Percentiles rank a stretch among this genome's conserved stretches.
These are phyloP conservation scores for Panopea generosa DNA, from an alignment of 2,888 invertebrate species.

Conservation along the genomic window DNA sequence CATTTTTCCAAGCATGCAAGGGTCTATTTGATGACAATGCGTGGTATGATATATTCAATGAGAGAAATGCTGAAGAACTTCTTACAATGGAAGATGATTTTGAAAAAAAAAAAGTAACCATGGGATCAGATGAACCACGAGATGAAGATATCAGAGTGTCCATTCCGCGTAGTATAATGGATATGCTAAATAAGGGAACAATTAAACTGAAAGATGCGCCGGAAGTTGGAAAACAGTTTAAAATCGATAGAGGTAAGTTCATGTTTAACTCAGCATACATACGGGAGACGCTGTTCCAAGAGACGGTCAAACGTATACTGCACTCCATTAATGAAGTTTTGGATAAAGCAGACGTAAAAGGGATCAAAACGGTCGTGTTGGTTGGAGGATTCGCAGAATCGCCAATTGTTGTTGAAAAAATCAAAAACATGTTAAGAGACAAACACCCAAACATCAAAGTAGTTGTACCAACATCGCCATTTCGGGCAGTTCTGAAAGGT, in stretches of 20 bases:
- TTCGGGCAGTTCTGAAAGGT: constrained; percentile 43
- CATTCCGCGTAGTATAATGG: constrained; percentile 17
- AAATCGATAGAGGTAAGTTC: constrained; percentile 14
- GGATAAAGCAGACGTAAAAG: background rate
- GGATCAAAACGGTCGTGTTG: constrained; percentile 29
- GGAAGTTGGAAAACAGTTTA: constrained; percentile 1
- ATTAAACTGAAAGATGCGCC: constrained; percentile 15
- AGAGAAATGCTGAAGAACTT: constrained; percentile 23
- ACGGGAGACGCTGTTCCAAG: constrained; percentile 28
- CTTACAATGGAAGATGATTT: constrained; percentile 51
- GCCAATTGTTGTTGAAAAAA: constrained; percentile 33
- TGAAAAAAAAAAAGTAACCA: constrained; percentile 43
- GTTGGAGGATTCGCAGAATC: constrained; percentile 58
- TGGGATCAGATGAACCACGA: constrained; percentile 19
- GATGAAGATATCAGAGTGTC: constrained; percentile 26
- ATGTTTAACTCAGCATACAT: constrained; percentile 31
- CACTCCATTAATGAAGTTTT: constrained; percentile 23
- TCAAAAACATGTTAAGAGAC: constrained; percentile 21
- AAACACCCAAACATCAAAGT: constrained; percentile 22
- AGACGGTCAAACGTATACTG: constrained; percentile 19
- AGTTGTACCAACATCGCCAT: constrained; percentile 45
- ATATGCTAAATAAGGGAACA: constrained; percentile 2
- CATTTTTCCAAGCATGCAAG: constrained; percentile 41
- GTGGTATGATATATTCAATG: constrained; percentile 23
- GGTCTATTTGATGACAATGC: constrained; percentile 36